A percentile compares a stretch with the other conserved stretches of the same genome.
Conservation (phyloP, 2,113 vertebrate species). For the Pongo pygmaeus region DNA sequence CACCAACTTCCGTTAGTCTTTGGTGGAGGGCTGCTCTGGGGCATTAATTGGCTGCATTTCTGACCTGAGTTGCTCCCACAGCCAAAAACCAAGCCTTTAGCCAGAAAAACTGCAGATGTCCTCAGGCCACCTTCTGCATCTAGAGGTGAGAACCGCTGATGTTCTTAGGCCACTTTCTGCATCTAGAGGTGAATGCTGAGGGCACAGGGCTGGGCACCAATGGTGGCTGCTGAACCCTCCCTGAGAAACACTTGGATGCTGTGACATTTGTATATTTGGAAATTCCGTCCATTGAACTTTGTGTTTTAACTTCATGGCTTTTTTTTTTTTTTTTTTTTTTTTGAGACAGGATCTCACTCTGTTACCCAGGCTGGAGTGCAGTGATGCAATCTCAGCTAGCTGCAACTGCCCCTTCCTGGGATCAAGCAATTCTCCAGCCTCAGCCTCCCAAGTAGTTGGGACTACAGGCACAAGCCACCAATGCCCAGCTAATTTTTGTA, state of each 20-base stretch:
- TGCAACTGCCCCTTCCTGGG: background rate
- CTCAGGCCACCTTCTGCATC: background rate
- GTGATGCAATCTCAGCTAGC: background rate
- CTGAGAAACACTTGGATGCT: background rate
- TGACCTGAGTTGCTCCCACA: background rate
- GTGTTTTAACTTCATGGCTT: background rate
- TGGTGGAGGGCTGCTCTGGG: too few species aligned
- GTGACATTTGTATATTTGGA: fast-evolving
- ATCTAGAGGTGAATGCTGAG: too few species aligned
- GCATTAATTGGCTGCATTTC: too few species aligned
- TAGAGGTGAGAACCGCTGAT: background rate
- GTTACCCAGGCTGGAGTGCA: background rate
- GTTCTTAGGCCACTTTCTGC: background rate
- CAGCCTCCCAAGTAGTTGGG: background rate
- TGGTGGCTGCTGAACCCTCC: background rate
- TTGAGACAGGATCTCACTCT: background rate
- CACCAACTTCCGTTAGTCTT: background rate
- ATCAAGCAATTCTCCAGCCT: background rate
- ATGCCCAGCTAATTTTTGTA: background rate
- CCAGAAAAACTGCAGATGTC: background rate
- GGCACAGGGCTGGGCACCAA: background rate
- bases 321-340: too few species aligned
- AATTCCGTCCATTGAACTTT: background rate
- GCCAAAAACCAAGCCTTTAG: background rate
- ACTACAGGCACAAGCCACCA: background rate